Evolutionary conservation across 2,113 vertebrate species (phyloP), one percentile per base, ranked within the genome.

Genomic region (Australoheros scitulus): DNA sequence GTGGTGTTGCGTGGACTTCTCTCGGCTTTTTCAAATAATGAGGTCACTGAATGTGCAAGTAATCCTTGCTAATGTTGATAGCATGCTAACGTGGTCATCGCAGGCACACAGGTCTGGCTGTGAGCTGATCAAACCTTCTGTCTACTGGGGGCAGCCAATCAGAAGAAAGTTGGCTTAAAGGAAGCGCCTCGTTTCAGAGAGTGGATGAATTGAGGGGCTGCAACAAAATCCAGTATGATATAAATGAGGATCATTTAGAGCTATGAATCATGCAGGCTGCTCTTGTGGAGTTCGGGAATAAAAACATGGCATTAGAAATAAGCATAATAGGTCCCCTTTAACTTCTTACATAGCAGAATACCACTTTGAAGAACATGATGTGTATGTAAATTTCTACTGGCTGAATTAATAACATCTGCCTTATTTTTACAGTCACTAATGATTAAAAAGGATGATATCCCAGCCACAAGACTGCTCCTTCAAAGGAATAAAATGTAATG

Each of bases 311-410:
- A 70, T 10, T 70, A 17, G 43, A 70, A 72, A 72, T 32, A 52
- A 52, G 17, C 65, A 7, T 29, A 32, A 70, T 52, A 20, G 65
- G 43, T 52, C 24, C 65, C 65, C 65, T 52, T 72, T 72, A 72
- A 3, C 65, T 20, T 32, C 65, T 13, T 52, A 32, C 65, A 52
- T 7, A 14, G 65, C 65, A 72, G 43, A 72, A 72, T 7, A 32
- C 10, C 43, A 72, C 65, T 72, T 72, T 72, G 65, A 72, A 72
- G 65, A 72, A 72, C 65, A 72, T 32, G 65, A 52, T 52, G 24
- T 0, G 65, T 8, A 70, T 52, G 43, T 52, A 70, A 70, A 70
- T 70, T 32, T 52, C 43, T 32, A 72, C 6, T 3, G 43, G 65
- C 65, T 72, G 65, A 72, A 52, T 72, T 72, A 72, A 72, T 72